phyloP scores from a whole-genome alignment of 2,113 vertebrate species.

The Phocoena phocoena region DNA sequence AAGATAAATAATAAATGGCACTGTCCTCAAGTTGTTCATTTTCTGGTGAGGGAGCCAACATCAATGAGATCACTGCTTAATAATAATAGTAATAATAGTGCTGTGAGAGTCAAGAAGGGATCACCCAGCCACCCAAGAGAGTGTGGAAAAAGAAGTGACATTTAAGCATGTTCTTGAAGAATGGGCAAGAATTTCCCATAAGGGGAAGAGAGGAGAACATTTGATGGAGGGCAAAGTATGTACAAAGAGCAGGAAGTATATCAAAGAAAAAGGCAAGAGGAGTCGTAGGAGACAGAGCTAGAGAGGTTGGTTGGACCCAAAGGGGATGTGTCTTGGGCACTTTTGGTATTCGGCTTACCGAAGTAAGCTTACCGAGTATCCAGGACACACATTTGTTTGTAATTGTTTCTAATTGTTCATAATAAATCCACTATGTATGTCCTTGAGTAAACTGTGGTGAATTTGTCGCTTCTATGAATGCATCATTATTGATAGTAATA shows the following conservation, averaged over 20 bases:
- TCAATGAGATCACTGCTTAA: not conserved
- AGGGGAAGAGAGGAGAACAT: not conserved
- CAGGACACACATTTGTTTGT: not conserved
- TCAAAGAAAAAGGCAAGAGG: not conserved
- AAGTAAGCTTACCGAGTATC: not conserved
- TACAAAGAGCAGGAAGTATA: not conserved
- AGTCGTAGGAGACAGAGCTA: not conserved
- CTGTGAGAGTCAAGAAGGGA: not conserved
- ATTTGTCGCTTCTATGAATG: not conserved
- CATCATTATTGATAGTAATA: not conserved
- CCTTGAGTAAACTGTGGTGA: not conserved
- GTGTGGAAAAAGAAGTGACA: not conserved
- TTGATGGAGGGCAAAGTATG: not conserved
- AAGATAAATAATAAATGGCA: not conserved
- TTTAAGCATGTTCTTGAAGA: not conserved
- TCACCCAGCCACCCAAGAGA: not conserved
- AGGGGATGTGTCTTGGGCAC: not conserved
- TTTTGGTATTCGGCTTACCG: not conserved
- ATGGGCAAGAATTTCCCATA: not conserved
- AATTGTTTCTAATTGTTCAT: constrained; percentile 9
- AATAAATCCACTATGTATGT: not conserved
- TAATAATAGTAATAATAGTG: not conserved
- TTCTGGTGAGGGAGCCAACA: not conserved
- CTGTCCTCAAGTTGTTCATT: not conserved
- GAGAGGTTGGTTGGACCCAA: not conserved